phyloP scores from a whole-genome alignment of 2,797 vertebrate genomes.

The Tragelaphus eurycerus region DNA sequence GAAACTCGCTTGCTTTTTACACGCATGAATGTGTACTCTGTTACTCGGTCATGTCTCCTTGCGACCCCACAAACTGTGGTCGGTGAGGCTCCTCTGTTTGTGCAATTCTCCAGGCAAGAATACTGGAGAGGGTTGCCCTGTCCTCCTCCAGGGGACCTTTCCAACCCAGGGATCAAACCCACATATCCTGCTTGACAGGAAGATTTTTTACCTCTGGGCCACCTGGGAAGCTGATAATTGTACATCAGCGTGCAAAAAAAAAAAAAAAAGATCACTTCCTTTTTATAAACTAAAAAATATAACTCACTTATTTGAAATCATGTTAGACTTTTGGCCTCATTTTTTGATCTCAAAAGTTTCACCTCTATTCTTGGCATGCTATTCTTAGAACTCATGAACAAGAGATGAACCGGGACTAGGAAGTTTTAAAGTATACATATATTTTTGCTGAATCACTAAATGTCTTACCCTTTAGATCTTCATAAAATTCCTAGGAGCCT shows the following conservation, averaged over 20 bases:
- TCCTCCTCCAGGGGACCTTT: background rate
- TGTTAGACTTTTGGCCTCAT: background rate
- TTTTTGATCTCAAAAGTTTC: background rate
- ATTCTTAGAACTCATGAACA: background rate
- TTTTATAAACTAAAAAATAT: background rate
- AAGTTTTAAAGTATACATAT: background rate
- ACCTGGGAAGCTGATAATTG: background rate
- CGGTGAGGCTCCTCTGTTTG: accelerated
- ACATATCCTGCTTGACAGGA: background rate
- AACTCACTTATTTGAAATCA: background rate
- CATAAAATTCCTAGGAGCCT: constrained; percentile 87
- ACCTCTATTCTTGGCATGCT: background rate
- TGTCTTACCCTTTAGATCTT: constrained; percentile 66
- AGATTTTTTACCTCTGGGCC: background rate
- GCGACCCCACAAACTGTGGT: background rate
- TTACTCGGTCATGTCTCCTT: accelerated
- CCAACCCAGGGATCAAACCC: background rate
- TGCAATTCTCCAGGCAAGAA: background rate
- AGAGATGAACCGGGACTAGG: background rate
- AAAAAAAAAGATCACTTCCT: background rate
- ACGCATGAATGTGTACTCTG: accelerated
- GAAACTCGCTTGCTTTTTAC: background rate
- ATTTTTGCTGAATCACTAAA: background rate
- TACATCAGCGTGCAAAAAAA: background rate
- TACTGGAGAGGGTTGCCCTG: background rate